Conservation (phyloP, 2,113 vertebrate genomes). For the Neodon shergylaensis region DNA sequence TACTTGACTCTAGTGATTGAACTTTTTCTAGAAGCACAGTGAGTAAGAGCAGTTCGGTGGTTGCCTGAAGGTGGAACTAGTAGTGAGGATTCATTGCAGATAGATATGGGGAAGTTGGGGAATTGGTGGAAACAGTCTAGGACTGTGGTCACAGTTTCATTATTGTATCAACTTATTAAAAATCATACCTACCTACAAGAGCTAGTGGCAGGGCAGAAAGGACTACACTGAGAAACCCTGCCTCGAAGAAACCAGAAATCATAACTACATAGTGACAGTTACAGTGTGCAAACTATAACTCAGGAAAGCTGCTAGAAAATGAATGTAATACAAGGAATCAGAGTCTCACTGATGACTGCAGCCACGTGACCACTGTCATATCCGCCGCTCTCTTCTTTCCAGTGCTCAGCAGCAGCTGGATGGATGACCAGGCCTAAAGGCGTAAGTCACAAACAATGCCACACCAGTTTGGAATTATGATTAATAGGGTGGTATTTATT, state of each 20-base stretch:
- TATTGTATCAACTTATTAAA: neutral
- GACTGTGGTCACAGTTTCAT: neutral
- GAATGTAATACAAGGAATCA: neutral
- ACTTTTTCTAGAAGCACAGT: neutral
- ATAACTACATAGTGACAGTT: neutral
- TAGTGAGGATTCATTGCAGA: neutral
- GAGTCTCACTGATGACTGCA: neutral
- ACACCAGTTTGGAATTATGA: too few species aligned
- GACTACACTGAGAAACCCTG: too few species aligned
- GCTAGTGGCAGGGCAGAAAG: too few species aligned
- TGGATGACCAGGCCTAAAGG: conserved; percentile 8
- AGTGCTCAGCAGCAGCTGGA: conserved; percentile 59
- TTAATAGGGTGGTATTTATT: too few species aligned
- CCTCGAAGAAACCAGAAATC: neutral
- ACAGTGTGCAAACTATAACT: neutral
- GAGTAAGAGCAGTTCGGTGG: neutral
- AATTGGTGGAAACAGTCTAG: neutral
- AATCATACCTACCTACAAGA: neutral
- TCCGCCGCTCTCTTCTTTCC: neutral
- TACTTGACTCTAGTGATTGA: neutral
- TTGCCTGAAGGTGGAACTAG: neutral
- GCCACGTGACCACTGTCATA: neutral
- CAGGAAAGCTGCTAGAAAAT: neutral
- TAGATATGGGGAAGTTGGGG: neutral
- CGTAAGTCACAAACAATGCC: too few species aligned